A percentile compares a stretch with the other conserved stretches of the same genome.
These are phyloP conservation scores for Porites lutea DNA, from an alignment of 64 coral and sea anemone species.

Conservation along the genomic window DNA sequence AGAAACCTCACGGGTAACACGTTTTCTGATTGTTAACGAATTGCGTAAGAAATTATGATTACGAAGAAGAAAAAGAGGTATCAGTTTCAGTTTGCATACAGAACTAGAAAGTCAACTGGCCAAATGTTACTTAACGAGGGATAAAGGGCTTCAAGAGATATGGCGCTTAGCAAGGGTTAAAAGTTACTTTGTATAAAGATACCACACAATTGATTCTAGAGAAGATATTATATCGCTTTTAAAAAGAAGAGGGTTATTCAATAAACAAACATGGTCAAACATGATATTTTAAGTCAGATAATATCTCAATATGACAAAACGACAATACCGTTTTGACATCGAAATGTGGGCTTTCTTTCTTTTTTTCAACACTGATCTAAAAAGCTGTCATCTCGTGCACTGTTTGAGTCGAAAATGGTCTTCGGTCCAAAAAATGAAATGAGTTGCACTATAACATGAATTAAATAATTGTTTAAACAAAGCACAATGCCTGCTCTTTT, in stretches of 20 bases:
- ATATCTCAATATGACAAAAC: too few relatives aligned
- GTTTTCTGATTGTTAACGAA: constrained; percentile 14
- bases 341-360: too few relatives aligned
- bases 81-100: background rate
- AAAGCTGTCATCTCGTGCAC: background rate
- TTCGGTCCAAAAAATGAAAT: background rate
- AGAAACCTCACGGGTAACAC: constrained; percentile 34
- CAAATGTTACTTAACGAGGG: too few relatives aligned
- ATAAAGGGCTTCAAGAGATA: too few relatives aligned
- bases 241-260: background rate
- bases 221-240: constrained; percentile 1
- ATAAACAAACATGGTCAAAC: constrained; percentile 29
- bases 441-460: background rate
- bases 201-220: background rate
- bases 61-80: background rate
- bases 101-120: too few relatives aligned
- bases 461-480: constrained; percentile 45
- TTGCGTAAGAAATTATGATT: background rate
- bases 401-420: background rate
- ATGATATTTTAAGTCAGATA: background rate
- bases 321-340: too few relatives aligned
- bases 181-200: background rate
- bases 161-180: background rate
- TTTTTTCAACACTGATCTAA: too few relatives aligned
- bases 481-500: background rate